Evolutionary conservation across 2,797 vertebrate genomes (phyloP).

Genomic region (Zalophus californianus): DNA sequence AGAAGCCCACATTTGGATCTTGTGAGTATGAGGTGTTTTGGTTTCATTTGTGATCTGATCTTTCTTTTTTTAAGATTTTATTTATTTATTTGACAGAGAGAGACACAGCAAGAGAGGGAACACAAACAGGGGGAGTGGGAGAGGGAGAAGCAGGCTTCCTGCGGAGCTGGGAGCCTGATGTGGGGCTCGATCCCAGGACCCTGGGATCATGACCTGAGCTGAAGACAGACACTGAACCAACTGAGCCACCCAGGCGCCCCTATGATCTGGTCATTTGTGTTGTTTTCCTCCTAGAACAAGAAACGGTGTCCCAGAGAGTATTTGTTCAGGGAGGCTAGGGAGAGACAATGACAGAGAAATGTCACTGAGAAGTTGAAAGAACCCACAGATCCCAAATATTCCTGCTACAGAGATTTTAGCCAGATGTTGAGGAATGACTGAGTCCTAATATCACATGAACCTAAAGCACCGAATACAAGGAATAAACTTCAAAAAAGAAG

Average conservation of each 20-base stretch:
- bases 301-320: background rate
- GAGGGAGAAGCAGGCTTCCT: too few relatives aligned
- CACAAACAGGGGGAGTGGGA: too few relatives aligned
- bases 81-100: too few relatives aligned
- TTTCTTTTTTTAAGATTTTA: too few relatives aligned
- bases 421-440: background rate
- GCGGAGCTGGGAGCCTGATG: too few relatives aligned
- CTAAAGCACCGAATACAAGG: background rate
- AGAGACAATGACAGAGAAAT: background rate
- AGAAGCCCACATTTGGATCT: background rate
- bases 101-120: too few relatives aligned
- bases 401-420: background rate
- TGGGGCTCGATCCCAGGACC: too few relatives aligned
- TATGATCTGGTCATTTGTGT: background rate
- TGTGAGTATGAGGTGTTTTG: background rate
- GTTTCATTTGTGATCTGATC: background rate
- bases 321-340: background rate
- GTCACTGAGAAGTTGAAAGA: background rate
- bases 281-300: background rate
- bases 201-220: too few relatives aligned
- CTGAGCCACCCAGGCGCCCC: too few relatives aligned
- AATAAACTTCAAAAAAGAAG: background rate
- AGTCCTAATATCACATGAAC: background rate
- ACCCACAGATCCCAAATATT: background rate
- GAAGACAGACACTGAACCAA: too few relatives aligned